These are phyloP conservation scores for Manacus vitellinus DNA, from an alignment of 2,113 vertebrate genomes.

Conservation along the genomic window DNA sequence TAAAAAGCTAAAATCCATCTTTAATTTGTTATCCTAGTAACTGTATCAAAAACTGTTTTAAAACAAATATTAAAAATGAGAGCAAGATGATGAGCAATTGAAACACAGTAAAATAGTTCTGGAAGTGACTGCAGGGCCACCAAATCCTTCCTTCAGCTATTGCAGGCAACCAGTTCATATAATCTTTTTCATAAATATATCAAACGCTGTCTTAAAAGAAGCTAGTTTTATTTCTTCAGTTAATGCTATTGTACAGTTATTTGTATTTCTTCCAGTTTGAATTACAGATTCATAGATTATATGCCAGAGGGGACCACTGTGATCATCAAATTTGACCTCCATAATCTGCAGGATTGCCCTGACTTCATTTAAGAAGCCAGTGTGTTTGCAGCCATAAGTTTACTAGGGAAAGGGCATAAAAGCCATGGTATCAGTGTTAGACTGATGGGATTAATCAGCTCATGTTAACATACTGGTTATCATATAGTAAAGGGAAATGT, in stretches of 20 bases:
- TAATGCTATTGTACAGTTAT: not conserved
- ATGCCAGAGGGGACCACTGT: not conserved
- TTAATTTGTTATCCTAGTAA: conserved; percentile 56
- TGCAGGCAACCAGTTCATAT: not conserved
- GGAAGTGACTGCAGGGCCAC: not conserved
- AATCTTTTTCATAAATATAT: not conserved
- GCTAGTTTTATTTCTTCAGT: conserved; percentile 6
- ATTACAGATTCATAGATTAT: conserved; percentile 32
- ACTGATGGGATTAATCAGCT: conserved; percentile 81
- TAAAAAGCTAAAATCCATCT: conserved; percentile 53
- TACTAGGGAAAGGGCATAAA: conserved; percentile 5
- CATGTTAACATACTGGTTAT: conserved; percentile 79
- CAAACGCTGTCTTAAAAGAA: not conserved
- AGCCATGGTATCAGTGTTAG: conserved; percentile 52
- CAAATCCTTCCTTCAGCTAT: not conserved
- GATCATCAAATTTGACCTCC: conserved; percentile 23
- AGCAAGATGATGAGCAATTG: conserved; percentile 1
- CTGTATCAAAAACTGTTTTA: conserved; percentile 33
- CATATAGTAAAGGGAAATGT: conserved; percentile 65
- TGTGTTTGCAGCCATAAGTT: conserved; percentile 61
- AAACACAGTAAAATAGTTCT: not conserved
- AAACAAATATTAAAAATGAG: conserved; percentile 31
- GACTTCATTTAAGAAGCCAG: conserved; percentile 28
- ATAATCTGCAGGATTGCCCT: conserved; percentile 1
- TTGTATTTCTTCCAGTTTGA: conserved; percentile 10